Evolutionary conservation across 2,888 invertebrate genomes (phyloP).

Genomic region (Stenolophus ochropezus): DNA sequence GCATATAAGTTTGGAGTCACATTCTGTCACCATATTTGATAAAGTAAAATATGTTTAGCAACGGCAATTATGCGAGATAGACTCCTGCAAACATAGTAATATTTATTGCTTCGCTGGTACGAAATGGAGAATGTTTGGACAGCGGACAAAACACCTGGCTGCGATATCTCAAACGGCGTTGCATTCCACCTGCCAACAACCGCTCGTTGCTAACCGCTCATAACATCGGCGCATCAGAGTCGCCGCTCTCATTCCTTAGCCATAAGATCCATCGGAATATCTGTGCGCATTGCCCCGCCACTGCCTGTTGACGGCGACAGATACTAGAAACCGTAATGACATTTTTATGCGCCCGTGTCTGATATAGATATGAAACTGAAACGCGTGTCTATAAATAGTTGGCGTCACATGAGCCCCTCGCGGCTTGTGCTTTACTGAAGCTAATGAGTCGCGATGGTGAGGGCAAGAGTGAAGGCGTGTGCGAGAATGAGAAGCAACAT

Average conservation of each 20-base stretch:
- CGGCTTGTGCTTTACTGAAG: background rate
- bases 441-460: constrained; percentile 8
- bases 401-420: constrained; percentile 53
- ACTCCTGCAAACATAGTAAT: constrained; percentile 27
- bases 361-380: constrained; percentile 59
- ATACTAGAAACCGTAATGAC: constrained; percentile 50
- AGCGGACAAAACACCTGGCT: constrained; percentile 40
- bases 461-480: constrained; percentile 13
- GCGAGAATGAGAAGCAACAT: background rate
- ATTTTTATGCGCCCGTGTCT: constrained; percentile 52
- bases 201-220: background rate
- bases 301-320: constrained; percentile 40
- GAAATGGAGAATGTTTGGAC: constrained; percentile 33
- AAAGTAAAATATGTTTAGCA: background rate
- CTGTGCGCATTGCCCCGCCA: constrained; percentile 1
- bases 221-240: constrained; percentile 2
- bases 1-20: constrained; percentile 5
- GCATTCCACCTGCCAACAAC: constrained; percentile 33
- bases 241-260: too few species aligned
- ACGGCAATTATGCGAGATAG: background rate
- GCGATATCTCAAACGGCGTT: constrained; percentile 52
- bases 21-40: constrained; percentile 36
- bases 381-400: constrained; percentile 52
- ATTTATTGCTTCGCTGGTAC: constrained; percentile 33
- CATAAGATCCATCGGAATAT: too few species aligned